phyloP scores from a whole-genome alignment of 2,113 vertebrate genomes.

The Aviceda subcristata region DNA sequence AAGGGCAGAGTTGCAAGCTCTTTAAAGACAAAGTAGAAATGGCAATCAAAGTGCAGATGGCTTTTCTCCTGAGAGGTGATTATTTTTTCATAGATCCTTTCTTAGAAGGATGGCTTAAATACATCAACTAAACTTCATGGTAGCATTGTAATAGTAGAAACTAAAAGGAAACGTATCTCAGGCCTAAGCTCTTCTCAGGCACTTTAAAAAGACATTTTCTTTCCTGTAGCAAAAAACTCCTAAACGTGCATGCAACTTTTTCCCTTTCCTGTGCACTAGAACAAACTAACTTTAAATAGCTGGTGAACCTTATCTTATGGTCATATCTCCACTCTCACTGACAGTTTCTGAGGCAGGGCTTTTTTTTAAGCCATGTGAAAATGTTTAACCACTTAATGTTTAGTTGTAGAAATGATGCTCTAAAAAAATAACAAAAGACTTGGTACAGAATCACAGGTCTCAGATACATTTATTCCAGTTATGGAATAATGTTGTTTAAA shows the following conservation, averaged over 20 bases:
- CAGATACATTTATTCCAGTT: background rate
- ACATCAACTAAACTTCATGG: constrained; percentile 11
- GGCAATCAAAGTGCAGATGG: constrained; percentile 46
- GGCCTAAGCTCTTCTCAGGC: background rate
- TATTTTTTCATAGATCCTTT: constrained; percentile 33
- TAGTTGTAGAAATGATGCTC: background rate
- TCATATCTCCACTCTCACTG: background rate
- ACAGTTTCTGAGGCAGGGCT: background rate
- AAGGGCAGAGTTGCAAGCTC: constrained; percentile 46
- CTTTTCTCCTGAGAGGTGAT: constrained; percentile 42
- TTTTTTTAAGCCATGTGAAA: background rate
- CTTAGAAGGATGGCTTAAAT: constrained; percentile 23
- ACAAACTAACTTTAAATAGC: background rate
- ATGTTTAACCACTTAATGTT: background rate
- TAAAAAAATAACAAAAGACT: background rate
- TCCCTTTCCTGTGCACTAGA: background rate
- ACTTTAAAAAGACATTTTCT: background rate
- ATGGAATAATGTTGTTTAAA: background rate
- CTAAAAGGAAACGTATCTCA: background rate
- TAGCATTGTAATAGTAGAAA: background rate
- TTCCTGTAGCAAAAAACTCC: background rate
- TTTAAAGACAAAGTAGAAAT: constrained; percentile 43
- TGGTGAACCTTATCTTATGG: background rate
- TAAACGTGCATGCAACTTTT: background rate
- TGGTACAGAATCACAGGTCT: background rate